A percentile compares a stretch with the other conserved stretches of the same genome.
Evolutionary conservation across 2,113 vertebrate genomes (phyloP).

Genomic region (Aspidoscelis tigris): DNA sequence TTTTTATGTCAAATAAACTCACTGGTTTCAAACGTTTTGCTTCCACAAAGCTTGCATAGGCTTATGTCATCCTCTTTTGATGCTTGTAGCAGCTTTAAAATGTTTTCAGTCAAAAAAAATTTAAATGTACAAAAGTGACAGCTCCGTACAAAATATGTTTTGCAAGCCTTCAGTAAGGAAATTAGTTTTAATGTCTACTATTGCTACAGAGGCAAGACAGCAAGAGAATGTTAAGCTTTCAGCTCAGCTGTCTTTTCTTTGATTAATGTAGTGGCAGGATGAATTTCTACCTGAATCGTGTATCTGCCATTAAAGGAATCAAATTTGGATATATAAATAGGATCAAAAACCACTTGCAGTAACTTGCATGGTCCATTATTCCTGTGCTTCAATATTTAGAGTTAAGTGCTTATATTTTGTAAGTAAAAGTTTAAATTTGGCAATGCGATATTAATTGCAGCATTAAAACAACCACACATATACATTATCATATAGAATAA

Average conservation of each 20-base stretch:
- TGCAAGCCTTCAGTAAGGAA: background rate
- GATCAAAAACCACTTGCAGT: conserved; percentile 14
- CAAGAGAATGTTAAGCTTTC: background rate
- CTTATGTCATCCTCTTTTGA: background rate
- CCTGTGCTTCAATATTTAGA: background rate
- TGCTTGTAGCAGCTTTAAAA: background rate
- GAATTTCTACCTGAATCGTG: conserved; percentile 1
- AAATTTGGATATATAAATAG: background rate
- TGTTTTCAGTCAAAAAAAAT: background rate
- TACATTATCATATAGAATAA: background rate
- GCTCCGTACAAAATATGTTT: background rate
- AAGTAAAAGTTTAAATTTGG: background rate
- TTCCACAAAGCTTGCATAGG: rapidly evolving
- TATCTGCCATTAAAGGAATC: background rate
- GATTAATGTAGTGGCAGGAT: conserved; percentile 8
- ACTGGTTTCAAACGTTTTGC: background rate
- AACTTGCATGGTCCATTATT: background rate
- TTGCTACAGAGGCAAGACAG: background rate
- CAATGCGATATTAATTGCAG: too few relatives aligned
- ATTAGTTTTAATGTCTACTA: background rate
- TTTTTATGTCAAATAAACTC: background rate
- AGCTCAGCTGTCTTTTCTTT: conserved; percentile 28
- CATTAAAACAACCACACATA: too few relatives aligned
- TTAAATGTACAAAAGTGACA: background rate
- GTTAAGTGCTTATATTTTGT: background rate